phyloP scores from a whole-genome alignment of 2,797 vertebrate genomes.

The Rhadinocentrus ornatus region DNA sequence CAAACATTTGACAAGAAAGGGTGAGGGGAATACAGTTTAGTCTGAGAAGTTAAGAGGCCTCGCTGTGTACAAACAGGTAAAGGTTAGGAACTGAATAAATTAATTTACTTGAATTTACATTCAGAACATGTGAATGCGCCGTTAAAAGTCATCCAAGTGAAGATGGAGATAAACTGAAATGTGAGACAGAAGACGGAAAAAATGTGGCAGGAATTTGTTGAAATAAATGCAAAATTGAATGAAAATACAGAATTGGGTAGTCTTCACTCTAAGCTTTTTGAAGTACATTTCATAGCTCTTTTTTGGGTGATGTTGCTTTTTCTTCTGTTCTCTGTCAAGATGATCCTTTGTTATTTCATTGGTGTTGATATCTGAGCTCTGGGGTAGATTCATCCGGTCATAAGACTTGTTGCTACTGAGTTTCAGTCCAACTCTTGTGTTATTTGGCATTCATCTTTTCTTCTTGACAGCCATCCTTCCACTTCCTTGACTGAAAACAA shows the following conservation, averaged over 20 bases:
- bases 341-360: neutral
- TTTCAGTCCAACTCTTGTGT: neutral
- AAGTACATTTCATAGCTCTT: neutral
- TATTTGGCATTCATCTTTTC: neutral
- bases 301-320: neutral
- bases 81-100: slow-evolving; percentile 1
- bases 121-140: neutral
- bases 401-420: neutral
- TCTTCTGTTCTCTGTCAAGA: neutral
- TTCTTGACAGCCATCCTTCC: neutral
- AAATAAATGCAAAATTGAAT: neutral
- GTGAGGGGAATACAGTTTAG: slow-evolving; percentile 24
- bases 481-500: too few relatives aligned
- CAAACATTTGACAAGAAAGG: slow-evolving; percentile 46
- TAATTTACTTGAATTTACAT: neutral
- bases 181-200: neutral
- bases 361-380: neutral
- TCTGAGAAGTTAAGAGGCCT: slow-evolving; percentile 1
- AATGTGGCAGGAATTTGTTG: neutral
- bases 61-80: neutral
- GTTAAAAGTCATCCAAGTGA: neutral
- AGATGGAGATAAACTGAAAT: neutral
- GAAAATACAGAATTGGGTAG: neutral
- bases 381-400: neutral
- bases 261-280: neutral